Evolutionary conservation across 2,113 vertebrate genomes (phyloP), one percentile per base, ranked within the genome.

Genomic region (Sylvia atricapilla): DNA sequence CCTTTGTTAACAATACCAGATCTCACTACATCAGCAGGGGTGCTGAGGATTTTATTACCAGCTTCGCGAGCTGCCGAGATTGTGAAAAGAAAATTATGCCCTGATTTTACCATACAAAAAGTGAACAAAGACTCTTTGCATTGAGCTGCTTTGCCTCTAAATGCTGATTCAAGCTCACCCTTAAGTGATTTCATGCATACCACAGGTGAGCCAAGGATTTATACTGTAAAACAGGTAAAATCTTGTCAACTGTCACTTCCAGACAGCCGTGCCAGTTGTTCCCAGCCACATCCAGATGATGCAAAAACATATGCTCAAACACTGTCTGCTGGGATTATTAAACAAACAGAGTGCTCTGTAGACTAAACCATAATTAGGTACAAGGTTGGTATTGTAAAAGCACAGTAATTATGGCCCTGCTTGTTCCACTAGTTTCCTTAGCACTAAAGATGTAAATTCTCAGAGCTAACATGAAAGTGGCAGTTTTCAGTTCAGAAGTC

Each of bases 271-370:
- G 43, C 59, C 66, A 68, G 68, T 15, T 8, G 0, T 64, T 84
- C 37, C 73, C 60, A 78, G 58, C 41, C 75, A 60, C 88, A 76
- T 31, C 58, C 93, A 95, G 96, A 87, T 97, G 93, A 95, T 62
- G 28, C 15, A 77, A 82, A 89, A 95, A 79, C 90, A 95, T 27
- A 56, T 37, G 78, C 46, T 92, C 63, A 37, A 68, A 53, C 53
- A 44, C 3, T 15, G 74, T 95, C 96, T 90, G 68, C 87, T 94
- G 94, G 76, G 94, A 94, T 96, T 87, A 73, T 84, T 95, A 94
- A 96, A 89, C 77, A 96, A 89, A 93, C 85, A 89, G 62, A 75
- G 50, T 23, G 76, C 53, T 94, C 83, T 84, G 90, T 22, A 89
- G 73, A 92, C 94, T 90, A 95, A 92, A 64, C 69, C 69, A 79